Evolutionary conservation across 2,797 vertebrate genomes (phyloP), one percentile per base, ranked within the genome.

Genomic region (Helarctos malayanus): DNA sequence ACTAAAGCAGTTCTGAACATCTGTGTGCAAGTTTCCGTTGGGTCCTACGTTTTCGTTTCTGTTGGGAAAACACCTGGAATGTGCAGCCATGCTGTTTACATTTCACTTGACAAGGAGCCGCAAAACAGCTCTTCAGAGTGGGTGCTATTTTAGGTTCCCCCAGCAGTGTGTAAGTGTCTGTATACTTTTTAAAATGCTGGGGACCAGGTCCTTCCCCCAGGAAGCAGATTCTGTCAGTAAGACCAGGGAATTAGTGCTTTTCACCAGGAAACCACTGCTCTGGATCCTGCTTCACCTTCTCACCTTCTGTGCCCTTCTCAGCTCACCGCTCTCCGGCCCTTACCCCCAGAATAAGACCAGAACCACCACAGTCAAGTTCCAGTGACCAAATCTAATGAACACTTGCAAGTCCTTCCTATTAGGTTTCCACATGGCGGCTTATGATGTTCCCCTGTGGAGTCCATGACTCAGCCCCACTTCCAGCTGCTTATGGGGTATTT

Each of bases 1-100:
- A 96, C 78, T 68, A 95, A 90, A 90, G 49, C 84, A 49, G 23
- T n/a, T 79, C 68, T 29, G 21, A 92, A 87, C 76, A 80, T 80
- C 38, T 80, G 27, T 38, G 27, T 54, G 25, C 18, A 29, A 23
- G 57, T 75, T 41, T 95, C 71, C 45, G 80, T 59, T 56, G 87
- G 41, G 86, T 69, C 29, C 41, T 54, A 21, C 15, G 15, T 87
- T 94, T 96, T 86, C 45, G 63, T 79, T 78, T 92, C 57, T 86
- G 61, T 47, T 87, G 82, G 41, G 86, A 89, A 95, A 86, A 93
- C 32, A 76, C 35, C 68, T 57, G 56, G 54, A 69, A n/a, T 21
- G 35, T 10, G 89, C 52, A 76, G 49, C 91, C 52, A 15, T 32
- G 29, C 5, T 54, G 57, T 79, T 94, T 83, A 75, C 61, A 29